These are phyloP conservation scores for Coleophora deauratella DNA, from an alignment of 2,888 invertebrate species.

Conservation along the genomic window DNA sequence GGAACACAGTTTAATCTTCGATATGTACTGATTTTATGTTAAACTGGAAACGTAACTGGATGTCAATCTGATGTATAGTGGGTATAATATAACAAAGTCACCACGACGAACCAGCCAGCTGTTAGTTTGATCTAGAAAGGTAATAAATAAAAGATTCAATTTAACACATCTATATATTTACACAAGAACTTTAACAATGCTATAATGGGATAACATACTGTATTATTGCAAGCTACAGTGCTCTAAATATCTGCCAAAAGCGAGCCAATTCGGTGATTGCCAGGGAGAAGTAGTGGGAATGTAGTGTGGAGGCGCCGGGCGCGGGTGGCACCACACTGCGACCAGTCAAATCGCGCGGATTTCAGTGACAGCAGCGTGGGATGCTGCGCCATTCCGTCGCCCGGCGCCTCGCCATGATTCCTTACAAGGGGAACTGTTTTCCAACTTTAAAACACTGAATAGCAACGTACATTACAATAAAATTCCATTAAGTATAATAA, in stretches of 20 bases:
- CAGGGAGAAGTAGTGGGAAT: constrained; percentile 45
- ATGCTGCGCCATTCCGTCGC: constrained; percentile 52
- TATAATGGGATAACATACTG: constrained; percentile 54
- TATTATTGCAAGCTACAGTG: constrained; percentile 48
- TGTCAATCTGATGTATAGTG: no score
- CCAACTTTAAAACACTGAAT: constrained; percentile 30
- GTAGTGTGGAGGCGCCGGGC: constrained; percentile 31
- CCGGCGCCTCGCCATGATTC: constrained; percentile 40
- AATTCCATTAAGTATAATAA: no score
- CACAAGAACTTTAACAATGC: constrained; percentile 72
- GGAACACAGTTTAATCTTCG: no score
- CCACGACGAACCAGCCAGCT: no score
- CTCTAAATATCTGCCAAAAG: constrained; percentile 39
- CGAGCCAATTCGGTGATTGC: constrained; percentile 49
- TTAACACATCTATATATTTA: constrained; percentile 73
- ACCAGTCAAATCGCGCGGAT: constrained; percentile 59
- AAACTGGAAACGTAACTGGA: no score
- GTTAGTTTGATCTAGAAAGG: no score
- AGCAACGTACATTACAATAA: constrained; percentile 25
- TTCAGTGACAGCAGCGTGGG: constrained; percentile 57
- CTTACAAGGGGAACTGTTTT: constrained; percentile 22
- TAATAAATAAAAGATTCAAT: constrained; percentile 45
- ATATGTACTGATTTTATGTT: no score
- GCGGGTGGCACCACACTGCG: constrained; percentile 51
- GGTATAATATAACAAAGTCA: no score